A percentile compares a stretch with the other conserved stretches of the same genome.
Conservation (phyloP, 2,888 invertebrate species). For the Agonopterix heracliana region DNA sequence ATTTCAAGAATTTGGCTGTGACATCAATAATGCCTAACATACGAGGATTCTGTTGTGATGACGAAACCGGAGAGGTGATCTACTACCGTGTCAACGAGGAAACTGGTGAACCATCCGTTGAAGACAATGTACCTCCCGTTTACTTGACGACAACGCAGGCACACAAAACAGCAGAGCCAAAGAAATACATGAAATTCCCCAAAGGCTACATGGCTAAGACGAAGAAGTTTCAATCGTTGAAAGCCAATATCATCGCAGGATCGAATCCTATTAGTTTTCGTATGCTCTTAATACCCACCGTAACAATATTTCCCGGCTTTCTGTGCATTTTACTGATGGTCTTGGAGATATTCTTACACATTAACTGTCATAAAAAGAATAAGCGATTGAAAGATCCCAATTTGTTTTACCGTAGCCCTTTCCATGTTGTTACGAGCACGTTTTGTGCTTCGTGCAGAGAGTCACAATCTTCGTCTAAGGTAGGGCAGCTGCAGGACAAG, state of each 20-base stretch:
- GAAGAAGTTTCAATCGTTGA: slow-evolving; percentile 49
- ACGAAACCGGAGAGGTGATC: slow-evolving; percentile 72
- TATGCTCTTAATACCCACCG: slow-evolving; percentile 77
- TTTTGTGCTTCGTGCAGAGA: slow-evolving; percentile 82
- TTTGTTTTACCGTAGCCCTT: slow-evolving; percentile 81
- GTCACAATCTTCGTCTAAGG: slow-evolving; percentile 76
- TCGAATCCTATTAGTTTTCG: slow-evolving; percentile 60
- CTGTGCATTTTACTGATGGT: slow-evolving; percentile 67
- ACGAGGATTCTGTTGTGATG: slow-evolving; percentile 49
- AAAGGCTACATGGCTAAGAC: slow-evolving; percentile 42
- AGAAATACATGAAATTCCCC: slow-evolving; percentile 37
- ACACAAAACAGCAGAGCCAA: slow-evolving; percentile 6
- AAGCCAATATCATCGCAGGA: slow-evolving; percentile 53
- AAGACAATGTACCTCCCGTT: slow-evolving; percentile 18
- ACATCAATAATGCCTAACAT: slow-evolving; percentile 1
- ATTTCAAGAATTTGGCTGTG: slow-evolving; percentile 8
- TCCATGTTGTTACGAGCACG: slow-evolving; percentile 80
- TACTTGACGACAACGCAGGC: slow-evolving; percentile 10
- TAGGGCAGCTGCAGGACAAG: slow-evolving; percentile 80
- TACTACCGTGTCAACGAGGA: slow-evolving; percentile 61
- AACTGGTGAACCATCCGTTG: slow-evolving; percentile 64
- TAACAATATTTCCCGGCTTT: slow-evolving; percentile 72
- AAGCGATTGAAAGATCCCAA: slow-evolving; percentile 72
- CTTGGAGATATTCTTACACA: slow-evolving; percentile 79
- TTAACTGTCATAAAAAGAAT: slow-evolving; percentile 82